Evolutionary conservation across 2,113 vertebrate genomes (phyloP).

Genomic region (Leptosomus discolor): DNA sequence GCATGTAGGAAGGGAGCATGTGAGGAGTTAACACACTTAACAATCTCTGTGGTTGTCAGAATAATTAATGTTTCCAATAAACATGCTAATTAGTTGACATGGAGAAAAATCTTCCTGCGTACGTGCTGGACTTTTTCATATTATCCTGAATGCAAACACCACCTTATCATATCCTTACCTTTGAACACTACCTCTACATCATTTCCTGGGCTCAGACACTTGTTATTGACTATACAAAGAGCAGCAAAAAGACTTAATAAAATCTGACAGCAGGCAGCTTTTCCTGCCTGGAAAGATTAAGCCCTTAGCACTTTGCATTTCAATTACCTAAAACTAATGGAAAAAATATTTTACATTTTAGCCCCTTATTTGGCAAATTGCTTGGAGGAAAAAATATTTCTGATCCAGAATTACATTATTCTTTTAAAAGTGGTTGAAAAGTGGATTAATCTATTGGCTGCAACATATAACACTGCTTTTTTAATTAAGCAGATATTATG

Average conservation of each 20-base stretch:
- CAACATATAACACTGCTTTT: conserved; percentile 4
- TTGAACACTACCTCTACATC: conserved; percentile 74
- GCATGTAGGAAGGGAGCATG: neutral
- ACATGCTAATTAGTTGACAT: conserved; percentile 81
- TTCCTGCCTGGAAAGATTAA: conserved; percentile 79
- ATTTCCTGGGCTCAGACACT: conserved; percentile 74
- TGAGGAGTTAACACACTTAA: conserved; percentile 64
- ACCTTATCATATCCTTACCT: conserved; percentile 74
- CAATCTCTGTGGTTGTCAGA: conserved; percentile 70
- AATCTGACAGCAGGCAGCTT: conserved; percentile 81
- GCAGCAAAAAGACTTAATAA: conserved; percentile 79
- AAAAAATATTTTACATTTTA: conserved; percentile 80
- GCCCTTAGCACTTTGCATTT: conserved; percentile 77
- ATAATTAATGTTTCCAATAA: conserved; percentile 78
- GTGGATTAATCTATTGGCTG: conserved; percentile 51
- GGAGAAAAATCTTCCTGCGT: conserved; percentile 69
- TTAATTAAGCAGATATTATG: conserved; percentile 51
- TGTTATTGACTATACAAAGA: conserved; percentile 77
- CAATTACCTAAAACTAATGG: conserved; percentile 81
- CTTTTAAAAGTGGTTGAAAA: conserved; percentile 67
- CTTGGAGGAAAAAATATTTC: conserved; percentile 58
- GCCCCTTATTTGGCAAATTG: conserved; percentile 65
- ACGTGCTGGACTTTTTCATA: conserved; percentile 68
- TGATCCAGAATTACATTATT: conserved; percentile 48
- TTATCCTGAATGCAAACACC: conserved; percentile 73